A percentile compares a stretch with the other conserved stretches of the same genome.
These are phyloP conservation scores for Apodemus sylvaticus DNA, from an alignment of 2,113 vertebrate species.

Conservation along the genomic window DNA sequence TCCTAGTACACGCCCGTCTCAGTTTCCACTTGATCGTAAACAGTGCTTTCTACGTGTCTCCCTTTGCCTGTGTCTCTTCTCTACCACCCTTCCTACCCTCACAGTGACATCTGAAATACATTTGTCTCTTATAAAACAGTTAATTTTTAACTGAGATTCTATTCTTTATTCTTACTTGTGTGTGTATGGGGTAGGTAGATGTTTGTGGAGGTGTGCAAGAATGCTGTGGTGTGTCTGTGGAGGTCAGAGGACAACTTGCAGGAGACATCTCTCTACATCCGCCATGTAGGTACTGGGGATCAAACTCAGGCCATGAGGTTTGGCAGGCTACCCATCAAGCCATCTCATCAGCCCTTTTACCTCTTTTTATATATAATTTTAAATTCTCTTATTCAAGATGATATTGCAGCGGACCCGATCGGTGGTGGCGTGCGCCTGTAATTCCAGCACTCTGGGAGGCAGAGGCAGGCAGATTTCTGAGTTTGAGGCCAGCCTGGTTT, in stretches of 20 bases:
- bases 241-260: background rate
- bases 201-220: background rate
- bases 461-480: too few species aligned
- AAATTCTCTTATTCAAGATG: background rate
- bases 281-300: background rate
- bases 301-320: background rate
- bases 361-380: background rate
- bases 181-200: background rate
- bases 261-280: background rate
- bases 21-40: background rate
- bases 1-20: background rate
- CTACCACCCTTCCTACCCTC: background rate
- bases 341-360: background rate
- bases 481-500: too few species aligned
- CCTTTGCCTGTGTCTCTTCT: background rate
- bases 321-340: background rate
- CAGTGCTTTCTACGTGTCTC: background rate
- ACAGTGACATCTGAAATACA: background rate
- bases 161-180: background rate
- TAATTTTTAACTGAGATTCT: background rate
- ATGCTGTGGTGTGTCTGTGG: background rate
- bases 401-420: too few species aligned
- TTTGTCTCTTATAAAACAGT: background rate
- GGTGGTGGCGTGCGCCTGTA: too few species aligned
- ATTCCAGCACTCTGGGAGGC: too few species aligned